Conservation (phyloP, 2,888 invertebrate species). For the Agriotes lineatus region DNA sequence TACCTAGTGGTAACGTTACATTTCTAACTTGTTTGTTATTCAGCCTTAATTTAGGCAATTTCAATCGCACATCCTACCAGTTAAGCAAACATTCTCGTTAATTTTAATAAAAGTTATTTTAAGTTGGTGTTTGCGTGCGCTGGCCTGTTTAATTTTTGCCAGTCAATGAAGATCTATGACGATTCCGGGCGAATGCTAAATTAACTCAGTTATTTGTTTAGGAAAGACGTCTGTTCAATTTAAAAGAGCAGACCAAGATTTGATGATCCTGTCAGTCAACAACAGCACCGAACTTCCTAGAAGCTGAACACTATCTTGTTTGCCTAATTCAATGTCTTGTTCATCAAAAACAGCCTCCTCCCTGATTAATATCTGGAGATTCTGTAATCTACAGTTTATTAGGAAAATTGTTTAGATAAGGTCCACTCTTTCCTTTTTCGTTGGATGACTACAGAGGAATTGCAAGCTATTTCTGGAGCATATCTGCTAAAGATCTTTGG, state of each 20-base stretch:
- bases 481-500: no score
- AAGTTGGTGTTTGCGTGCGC: neutral
- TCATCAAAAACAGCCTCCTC: neutral
- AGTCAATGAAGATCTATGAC: neutral
- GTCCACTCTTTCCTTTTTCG: neutral
- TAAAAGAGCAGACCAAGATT: neutral
- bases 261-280: neutral
- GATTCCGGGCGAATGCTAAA: neutral
- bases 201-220: neutral
- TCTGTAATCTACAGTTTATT: neutral
- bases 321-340: neutral
- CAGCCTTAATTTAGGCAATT: no score
- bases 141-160: neutral
- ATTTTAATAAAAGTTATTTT: constrained; percentile 7
- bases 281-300: neutral
- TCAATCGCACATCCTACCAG: neutral
- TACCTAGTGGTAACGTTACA: neutral
- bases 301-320: neutral
- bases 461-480: no score
- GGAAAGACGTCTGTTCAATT: neutral
- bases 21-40: neutral
- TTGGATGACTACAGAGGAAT: no score
- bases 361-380: neutral
- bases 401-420: neutral
- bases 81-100: neutral